Evolutionary conservation across 2,888 invertebrate species (phyloP).

Genomic region (Tenthredo distinguenda): DNA sequence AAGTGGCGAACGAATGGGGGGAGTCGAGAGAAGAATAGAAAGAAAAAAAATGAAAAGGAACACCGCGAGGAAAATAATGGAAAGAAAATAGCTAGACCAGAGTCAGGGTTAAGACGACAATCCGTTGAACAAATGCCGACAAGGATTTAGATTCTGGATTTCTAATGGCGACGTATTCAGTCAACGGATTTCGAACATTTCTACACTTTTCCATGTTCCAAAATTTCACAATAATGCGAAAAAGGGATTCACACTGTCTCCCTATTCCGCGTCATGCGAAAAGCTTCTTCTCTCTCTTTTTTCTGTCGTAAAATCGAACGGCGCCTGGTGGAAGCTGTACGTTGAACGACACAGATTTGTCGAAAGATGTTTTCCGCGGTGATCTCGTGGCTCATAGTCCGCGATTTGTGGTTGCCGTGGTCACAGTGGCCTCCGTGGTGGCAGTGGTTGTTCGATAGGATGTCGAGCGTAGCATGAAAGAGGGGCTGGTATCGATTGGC

Average conservation of each 20-base stretch:
- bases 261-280: background rate
- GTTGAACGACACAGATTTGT: background rate
- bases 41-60: constrained; percentile 49
- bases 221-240: background rate
- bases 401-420: constrained; percentile 45
- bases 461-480: background rate
- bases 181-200: background rate
- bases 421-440: background rate
- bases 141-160: constrained; percentile 26
- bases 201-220: background rate
- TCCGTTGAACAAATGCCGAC: constrained; percentile 73
- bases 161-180: background rate
- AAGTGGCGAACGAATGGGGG: constrained; percentile 24
- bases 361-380: background rate
- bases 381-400: background rate
- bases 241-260: background rate
- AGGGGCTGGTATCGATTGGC: constrained; percentile 46
- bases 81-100: constrained; percentile 48
- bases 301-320: background rate
- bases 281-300: background rate
- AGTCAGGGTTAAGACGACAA: constrained; percentile 71
- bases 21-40: constrained; percentile 51
- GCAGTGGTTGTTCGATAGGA: background rate
- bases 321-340: background rate
- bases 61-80: constrained; percentile 23